Conservation (phyloP, 2,113 vertebrate species). For the Craseonycteris thonglongyai region DNA sequence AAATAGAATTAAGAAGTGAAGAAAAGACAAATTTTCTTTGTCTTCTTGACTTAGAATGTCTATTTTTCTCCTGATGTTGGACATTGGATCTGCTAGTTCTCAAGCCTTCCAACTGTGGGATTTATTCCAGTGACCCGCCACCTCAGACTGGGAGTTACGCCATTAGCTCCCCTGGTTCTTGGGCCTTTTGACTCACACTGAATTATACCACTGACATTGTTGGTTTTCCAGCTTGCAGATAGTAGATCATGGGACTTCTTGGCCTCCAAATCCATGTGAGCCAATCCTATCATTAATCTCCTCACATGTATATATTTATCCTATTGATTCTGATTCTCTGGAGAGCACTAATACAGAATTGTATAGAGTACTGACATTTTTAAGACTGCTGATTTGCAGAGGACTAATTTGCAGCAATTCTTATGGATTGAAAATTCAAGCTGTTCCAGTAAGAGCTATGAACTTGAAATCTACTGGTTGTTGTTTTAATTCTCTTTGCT, state of each 20-base stretch:
- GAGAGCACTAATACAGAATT: not conserved
- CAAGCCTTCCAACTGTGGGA: not conserved
- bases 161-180: not conserved
- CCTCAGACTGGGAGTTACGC: not conserved
- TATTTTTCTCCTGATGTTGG: not conserved
- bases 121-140: too few relatives aligned
- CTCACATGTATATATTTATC: not conserved
- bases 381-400: not conserved
- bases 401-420: not conserved
- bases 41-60: not conserved
- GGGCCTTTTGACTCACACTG: not conserved
- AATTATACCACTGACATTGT: not conserved
- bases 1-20: not conserved
- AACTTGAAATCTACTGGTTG: not conserved
- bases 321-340: not conserved
- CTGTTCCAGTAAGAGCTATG: slow-evolving; percentile 14
- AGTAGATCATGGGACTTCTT: not conserved
- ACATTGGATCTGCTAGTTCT: not conserved
- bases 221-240: not conserved
- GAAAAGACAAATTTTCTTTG: not conserved
- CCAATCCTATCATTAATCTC: not conserved
- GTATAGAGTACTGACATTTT: not conserved
- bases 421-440: not conserved
- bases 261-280: not conserved
- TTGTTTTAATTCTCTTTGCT: slow-evolving; percentile 11